Percentiles rank a stretch among this genome's conserved stretches.
Conservation (phyloP, 2,113 vertebrate genomes). For the Mus musculus region GRCm39 chr7:87485501-87486000, state of each 20-base stretch:
- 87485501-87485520: background rate
- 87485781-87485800: background rate
- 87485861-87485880: background rate
- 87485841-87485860: background rate
- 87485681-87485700: background rate
- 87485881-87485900: background rate
- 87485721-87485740: background rate
- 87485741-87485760: background rate
- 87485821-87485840: background rate
- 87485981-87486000: background rate
- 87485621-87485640: background rate
- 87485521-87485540: background rate
- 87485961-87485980: background rate
- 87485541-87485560: background rate
- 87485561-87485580: slow-evolving; percentile 13
- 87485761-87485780: background rate
- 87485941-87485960: background rate
- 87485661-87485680: background rate
- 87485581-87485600: background rate
- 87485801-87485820: background rate
- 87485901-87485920: too few species aligned
- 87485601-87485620: background rate
- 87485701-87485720: background rate
- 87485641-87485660: background rate
- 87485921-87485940: background rate